Conservation (phyloP, 2,888 invertebrate species). For the Candidula unifasciata region DNA sequence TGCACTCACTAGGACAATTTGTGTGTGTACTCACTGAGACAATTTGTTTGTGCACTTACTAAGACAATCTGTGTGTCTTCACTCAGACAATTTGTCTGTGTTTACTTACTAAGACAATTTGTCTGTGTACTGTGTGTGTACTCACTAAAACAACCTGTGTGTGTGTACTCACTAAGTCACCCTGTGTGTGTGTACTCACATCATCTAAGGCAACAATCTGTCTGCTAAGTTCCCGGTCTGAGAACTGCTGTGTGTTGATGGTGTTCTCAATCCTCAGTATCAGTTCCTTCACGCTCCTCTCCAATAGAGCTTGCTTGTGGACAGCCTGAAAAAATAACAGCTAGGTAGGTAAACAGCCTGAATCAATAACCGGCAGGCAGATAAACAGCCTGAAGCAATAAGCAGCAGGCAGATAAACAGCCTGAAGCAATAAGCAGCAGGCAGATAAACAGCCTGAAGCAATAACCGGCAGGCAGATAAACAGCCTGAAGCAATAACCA, state of each 20-base stretch:
- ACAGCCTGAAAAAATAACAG: slow-evolving; percentile 82
- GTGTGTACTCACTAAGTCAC: no score
- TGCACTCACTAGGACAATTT: background rate
- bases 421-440: no score
- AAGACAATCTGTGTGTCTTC: background rate
- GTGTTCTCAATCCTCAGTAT: slow-evolving; percentile 66
- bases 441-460: no score
- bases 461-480: no score
- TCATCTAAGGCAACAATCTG: slow-evolving; percentile 74
- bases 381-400: background rate
- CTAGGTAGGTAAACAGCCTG: no score
- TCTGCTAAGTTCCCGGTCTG: slow-evolving; percentile 71
- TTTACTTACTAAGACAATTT: background rate
- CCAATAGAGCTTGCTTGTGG: slow-evolving; percentile 87
- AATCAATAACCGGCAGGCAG: background rate
- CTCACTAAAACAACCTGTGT: background rate
- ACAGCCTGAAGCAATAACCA: no score
- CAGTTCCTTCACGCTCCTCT: slow-evolving; percentile 81
- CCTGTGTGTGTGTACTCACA: slow-evolving; percentile 62
- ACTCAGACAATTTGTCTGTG: background rate
- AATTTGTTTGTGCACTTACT: background rate
- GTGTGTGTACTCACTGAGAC: background rate
- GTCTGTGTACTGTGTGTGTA: no score
- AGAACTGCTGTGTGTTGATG: slow-evolving; percentile 62
- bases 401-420: background rate